Evolutionary conservation across 2,113 vertebrate genomes (phyloP), one percentile per base, ranked within the genome.

Genomic region (Fulica atra): DNA sequence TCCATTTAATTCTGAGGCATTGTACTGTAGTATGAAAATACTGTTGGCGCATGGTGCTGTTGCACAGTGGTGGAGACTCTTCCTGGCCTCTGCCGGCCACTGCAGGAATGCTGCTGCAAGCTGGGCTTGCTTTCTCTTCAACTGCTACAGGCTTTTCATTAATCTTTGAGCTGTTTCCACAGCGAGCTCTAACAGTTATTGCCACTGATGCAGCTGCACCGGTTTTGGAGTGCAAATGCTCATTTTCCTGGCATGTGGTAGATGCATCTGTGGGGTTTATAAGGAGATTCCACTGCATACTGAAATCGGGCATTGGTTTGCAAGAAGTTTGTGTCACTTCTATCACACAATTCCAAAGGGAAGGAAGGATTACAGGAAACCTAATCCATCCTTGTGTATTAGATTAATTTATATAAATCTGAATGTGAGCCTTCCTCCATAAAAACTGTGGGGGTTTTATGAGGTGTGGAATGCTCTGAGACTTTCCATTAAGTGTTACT

Each of bases 401-500:
- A 81, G 74, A 84, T 87, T 89, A 92, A 80, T 90, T 91, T 81
- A 57, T 87, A 83, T 70, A 89, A 93, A 82, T 94, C 83, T 92
- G 66, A 36, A 53, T 76, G 38, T 86, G 70, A 76, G 54, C 66
- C 35, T 87, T 79, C 53, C 18, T 54, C 59, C 73, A 16, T 89
- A 91, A 83, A 93, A 96, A 38, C 65, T 38, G 29, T 63, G 73
- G 83, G 80, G 64, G 25, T 83, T 92, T 96, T 96, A 94, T 91
- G 92, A 95, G 77, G 40, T 91, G 65, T 92, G 51, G 59, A 83
- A 87, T 92, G 83, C 61, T 93, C 78, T 87, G 91, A 94, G 83
- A 54, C 60, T 89, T 95, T 93, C 92, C 73, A 87, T 92, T 94
- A 94, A 83, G n/a, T 38, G 73, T 91, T 94, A 85, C 59, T 91